phyloP scores from a whole-genome alignment of 2,797 vertebrate genomes.

The Ctenosaura bakeri region DNA sequence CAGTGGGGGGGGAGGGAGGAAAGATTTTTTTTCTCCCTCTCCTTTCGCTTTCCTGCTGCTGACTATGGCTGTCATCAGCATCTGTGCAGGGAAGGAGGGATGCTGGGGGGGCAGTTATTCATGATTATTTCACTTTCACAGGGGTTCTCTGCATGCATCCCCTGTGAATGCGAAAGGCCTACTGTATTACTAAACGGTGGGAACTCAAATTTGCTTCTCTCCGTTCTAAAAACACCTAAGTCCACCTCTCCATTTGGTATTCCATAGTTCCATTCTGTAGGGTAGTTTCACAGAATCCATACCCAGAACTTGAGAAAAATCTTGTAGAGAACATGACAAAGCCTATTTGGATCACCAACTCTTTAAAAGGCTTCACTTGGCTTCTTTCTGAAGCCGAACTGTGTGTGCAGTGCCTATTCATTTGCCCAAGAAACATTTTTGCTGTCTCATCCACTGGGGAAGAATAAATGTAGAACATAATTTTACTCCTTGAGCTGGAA shows the following conservation, averaged over 20 bases:
- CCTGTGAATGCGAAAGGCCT: too few species aligned
- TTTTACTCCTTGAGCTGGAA: conserved; percentile 71
- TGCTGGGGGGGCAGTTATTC: too few species aligned
- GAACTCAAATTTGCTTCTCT: not conserved
- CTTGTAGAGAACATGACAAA: conserved; percentile 65
- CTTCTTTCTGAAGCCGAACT: conserved; percentile 68
- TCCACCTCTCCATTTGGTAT: too few species aligned
- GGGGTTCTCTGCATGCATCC: too few species aligned
- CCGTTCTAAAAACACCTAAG: not conserved
- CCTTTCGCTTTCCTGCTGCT: too few species aligned
- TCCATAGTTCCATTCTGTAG: conserved; percentile 39
- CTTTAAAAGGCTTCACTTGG: conserved; percentile 71
- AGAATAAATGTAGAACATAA: conserved; percentile 76
- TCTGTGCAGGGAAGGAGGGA: too few species aligned
- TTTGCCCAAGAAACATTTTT: conserved; percentile 73
- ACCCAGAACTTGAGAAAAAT: conserved; percentile 44
- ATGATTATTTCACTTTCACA: too few species aligned
- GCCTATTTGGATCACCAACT: conserved; percentile 64
- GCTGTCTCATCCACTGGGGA: conserved; percentile 76
- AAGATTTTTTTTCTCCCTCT: too few species aligned
- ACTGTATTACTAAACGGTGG: not conserved
- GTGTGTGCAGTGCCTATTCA: conserved; percentile 60
- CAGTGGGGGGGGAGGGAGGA: too few species aligned
- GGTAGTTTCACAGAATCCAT: conserved; percentile 37
- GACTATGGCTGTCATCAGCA: too few species aligned